Base-by-base conservation (phyloP, 2,797 vertebrate genomes). In the Pseudomugil gertrudae region DNA sequence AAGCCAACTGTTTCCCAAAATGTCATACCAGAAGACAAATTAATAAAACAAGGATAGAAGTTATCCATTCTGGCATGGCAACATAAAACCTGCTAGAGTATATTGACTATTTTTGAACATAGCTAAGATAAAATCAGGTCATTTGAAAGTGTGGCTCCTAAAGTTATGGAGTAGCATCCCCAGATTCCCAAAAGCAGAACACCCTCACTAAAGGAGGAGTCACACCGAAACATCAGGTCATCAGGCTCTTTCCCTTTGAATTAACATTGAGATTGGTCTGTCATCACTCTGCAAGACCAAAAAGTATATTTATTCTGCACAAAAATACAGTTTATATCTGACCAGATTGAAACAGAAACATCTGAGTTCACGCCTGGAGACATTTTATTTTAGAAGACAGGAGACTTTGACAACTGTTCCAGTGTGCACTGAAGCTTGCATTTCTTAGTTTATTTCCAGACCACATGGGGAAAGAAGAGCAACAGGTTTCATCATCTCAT, bases 381-480 rank as follows among this genome's bases (percentile, higher is more conserved):
- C 67, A 51, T 65, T 81, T 77, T 8, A 60, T 72, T 68, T 67
- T 6, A 63, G 33, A 55, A 50, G 40, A 32, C 15, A 32, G 8
- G 26, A 51, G 53, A 61, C 19, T 52, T 63, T 58, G 53, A 72
- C 57, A 78, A 30, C 58, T 57, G 56, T 55, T 66, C 38, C 27
- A 47, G 33, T 40, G 57, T 23, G 35, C 38, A 66, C 35, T 63
- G 45, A 64, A 52, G 56, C 55, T 33, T 54, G 24, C 26, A 15
- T 5, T 59, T 52, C 13, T 43, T 21, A 2, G 6, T 64, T 36
- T 70, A 38, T 62, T 73, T 63, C 51, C 11, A 52, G 48, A 50
- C 53, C 62, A 45, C n/a, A 32, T 5, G 13, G 43, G 43, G 40
- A 66, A 40, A 51, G 40, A n/a, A 24, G 40, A 35, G 50, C 47